Base-by-base conservation (phyloP, 2,888 invertebrate genomes). In the Dolomedes plantarius region DNA sequence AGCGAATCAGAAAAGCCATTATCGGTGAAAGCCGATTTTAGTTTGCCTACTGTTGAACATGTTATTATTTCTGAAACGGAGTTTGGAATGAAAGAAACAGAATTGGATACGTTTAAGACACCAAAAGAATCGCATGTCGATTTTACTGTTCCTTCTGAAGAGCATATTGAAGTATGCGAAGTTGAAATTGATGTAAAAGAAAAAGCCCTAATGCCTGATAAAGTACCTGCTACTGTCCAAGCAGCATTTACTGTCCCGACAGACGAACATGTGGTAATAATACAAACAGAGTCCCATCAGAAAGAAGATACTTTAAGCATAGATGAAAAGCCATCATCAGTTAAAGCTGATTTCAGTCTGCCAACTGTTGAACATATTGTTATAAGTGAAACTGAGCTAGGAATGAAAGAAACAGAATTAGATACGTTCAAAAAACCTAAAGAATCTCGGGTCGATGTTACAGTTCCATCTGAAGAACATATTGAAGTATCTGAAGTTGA, bases 351-450 rank as follows among this genome's bases (percentile, higher is more conserved):
- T 67, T 78, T 81, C 50, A 73, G 68, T 9, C 16, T 88, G 11
- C 50, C 87, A 7, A 68, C 75, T n/a, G 73, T 81, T 46, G 88
- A 88, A 19, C 88, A 88, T 50, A 64, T 86, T 32, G 29, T 87
- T 28, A 79, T 88, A 11, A 85, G 89, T 6, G 46, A 86, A 72
- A 83, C 86, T 27, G 82, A 88, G 41, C 67, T 85, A 11, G 83
- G 82, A 39, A 86, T 78, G 13, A 89, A 89, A 85, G 89, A 89
- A 75, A 89, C 87, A 13, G 75, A 82, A 31, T 89, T 89, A 64
- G 28, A 65, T 29, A 46, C 13, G 6, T 72, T 65, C 50, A 32
- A 83, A 23, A 62, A 82, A 65, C 56, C 81, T 13, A 81, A 87
- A 79, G 56, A 72, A 41, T 87, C 39, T 7, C 64, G 19, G 29